Evolutionary conservation across 2,888 invertebrate genomes (phyloP).

Genomic region (Aethes cnicana): DNA sequence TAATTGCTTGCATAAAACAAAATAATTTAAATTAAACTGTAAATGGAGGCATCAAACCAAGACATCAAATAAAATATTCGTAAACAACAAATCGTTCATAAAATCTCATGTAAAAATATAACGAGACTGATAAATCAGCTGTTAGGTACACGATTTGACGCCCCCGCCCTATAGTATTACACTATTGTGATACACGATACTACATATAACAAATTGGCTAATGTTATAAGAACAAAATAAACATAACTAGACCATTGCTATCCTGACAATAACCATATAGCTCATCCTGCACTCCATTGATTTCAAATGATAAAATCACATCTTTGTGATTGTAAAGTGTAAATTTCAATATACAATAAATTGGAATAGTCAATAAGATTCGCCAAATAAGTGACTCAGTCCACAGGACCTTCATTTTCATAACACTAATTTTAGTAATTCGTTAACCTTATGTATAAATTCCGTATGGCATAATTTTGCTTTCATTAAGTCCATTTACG

Average conservation of each 20-base stretch:
- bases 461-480: constrained; percentile 83
- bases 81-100: constrained; percentile 79
- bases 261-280: constrained; percentile 75
- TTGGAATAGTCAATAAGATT: constrained; percentile 81
- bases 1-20: constrained; percentile 82
- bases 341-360: constrained; percentile 79
- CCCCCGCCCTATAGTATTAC: constrained; percentile 79
- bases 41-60: constrained; percentile 83
- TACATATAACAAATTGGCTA: constrained; percentile 82
- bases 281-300: constrained; percentile 81
- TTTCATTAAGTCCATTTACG: constrained; percentile 79
- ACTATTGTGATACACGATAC: constrained; percentile 81
- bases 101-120: constrained; percentile 78
- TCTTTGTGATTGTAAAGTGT: constrained; percentile 66
- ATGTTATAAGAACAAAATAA: constrained; percentile 78
- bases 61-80: constrained; percentile 75
- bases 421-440: constrained; percentile 82
- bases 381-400: constrained; percentile 82
- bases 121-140: constrained; percentile 64
- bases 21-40: constrained; percentile 80
- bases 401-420: constrained; percentile 74
- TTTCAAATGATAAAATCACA: constrained; percentile 70
- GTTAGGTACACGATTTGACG: constrained; percentile 79
- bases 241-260: constrained; percentile 82
- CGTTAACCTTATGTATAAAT: constrained; percentile 82